Conservation (phyloP, 2,888 invertebrate species). For the Desoria tigrina region DNA sequence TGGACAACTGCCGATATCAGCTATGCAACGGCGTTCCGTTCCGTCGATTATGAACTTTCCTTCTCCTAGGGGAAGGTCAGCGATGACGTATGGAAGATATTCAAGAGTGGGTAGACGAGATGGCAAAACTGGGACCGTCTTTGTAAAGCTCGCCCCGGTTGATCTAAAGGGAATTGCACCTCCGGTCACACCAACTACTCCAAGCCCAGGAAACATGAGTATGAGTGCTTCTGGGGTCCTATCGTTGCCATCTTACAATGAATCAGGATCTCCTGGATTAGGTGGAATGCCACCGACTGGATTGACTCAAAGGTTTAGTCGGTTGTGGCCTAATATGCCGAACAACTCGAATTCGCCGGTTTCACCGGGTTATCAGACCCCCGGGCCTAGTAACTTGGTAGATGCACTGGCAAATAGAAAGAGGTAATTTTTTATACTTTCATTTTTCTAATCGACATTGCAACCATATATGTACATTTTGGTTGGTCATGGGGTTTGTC, state of each 20-base stretch:
- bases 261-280: constrained; percentile 24
- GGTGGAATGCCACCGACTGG: constrained; percentile 34
- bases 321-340: constrained; percentile 30
- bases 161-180: constrained; percentile 30
- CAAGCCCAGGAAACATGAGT: constrained; percentile 14
- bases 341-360: neutral
- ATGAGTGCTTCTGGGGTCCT: constrained; percentile 12
- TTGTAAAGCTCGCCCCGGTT: constrained; percentile 43
- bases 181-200: constrained; percentile 10
- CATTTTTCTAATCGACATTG: too few species aligned
- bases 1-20: constrained; percentile 34
- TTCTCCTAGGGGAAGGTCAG: constrained; percentile 12
- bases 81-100: constrained; percentile 15
- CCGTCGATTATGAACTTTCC: constrained; percentile 23
- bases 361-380: constrained; percentile 15
- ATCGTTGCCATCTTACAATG: constrained; percentile 13
- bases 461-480: too few species aligned
- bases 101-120: constrained; percentile 26
- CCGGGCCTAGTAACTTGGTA: constrained; percentile 28
- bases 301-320: constrained; percentile 31
- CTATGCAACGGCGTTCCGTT: constrained; percentile 3
- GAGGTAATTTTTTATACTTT: constrained; percentile 20
- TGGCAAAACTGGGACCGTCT: constrained; percentile 32
- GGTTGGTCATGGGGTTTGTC: too few species aligned
- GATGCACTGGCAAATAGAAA: constrained; percentile 34